Conservation (phyloP, 2,888 invertebrate species). For the Phaonia tiefii region DNA sequence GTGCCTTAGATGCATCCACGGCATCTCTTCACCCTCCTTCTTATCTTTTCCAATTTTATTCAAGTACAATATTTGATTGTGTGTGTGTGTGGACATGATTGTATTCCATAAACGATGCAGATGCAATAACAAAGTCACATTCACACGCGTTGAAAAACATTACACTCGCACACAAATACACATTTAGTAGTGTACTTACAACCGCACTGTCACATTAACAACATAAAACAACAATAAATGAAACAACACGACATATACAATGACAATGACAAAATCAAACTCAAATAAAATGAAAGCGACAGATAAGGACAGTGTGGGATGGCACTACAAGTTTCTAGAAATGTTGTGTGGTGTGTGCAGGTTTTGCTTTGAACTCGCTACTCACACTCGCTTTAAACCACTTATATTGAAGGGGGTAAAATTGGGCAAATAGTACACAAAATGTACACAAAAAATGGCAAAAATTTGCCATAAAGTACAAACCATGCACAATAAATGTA, state of each 20-base stretch:
- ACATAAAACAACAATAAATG: slow-evolving; percentile 29
- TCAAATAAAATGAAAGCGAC: slow-evolving; percentile 5
- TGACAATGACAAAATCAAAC: slow-evolving; percentile 6
- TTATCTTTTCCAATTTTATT: neutral
- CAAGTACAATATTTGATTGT: neutral
- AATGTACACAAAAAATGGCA: no score
- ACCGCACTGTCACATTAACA: slow-evolving; percentile 1
- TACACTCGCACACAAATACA: neutral
- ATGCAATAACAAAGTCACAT: slow-evolving; percentile 1
- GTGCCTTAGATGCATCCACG: neutral
- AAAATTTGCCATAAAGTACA: no score
- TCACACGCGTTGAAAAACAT: neutral
- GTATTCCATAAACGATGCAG: slow-evolving; percentile 7
- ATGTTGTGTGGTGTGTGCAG: no score
- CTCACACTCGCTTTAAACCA: no score
- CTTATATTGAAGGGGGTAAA: no score
- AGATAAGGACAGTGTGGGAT: neutral
- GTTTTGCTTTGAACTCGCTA: no score
- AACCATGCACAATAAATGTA: no score
- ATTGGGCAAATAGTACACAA: no score
- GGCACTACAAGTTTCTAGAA: no score
- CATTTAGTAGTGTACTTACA: neutral
- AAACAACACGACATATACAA: slow-evolving; percentile 4
- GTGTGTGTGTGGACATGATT: neutral
- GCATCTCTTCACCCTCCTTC: no score